Evolutionary conservation across 1,140 invertebrate genomes (phyloP).

Genomic region (Tribolium castaneum): DNA sequence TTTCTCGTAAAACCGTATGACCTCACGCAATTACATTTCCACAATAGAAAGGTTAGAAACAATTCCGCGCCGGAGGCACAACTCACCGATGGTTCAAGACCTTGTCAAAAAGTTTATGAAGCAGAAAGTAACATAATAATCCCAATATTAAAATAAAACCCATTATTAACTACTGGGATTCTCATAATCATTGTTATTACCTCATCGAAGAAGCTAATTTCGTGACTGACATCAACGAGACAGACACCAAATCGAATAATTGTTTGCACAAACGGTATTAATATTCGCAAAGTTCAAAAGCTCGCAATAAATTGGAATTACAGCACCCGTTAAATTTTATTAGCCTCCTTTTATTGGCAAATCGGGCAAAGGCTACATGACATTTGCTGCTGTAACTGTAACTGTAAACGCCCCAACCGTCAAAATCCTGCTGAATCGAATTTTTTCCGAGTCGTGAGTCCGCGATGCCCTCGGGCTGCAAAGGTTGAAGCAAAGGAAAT

Average conservation of each 20-base stretch:
- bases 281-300: conserved; percentile 21
- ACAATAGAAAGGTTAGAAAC: conserved; percentile 25
- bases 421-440: conserved; percentile 13
- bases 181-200: conserved; percentile 15
- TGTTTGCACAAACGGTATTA: not conserved
- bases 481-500: conserved; percentile 58
- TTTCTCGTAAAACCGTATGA: not conserved
- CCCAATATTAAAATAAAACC: conserved; percentile 21
- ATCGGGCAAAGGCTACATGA: no score
- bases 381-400: no score
- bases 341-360: conserved; percentile 19
- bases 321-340: conserved; percentile 19
- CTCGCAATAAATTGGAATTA: conserved; percentile 30
- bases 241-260: not conserved
- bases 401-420: not conserved
- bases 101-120: conserved; percentile 21
- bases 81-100: conserved; percentile 18
- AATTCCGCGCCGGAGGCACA: not conserved
- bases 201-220: conserved; percentile 15
- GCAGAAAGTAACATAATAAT: conserved; percentile 31
- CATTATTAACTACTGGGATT: conserved; percentile 16
- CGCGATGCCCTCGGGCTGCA: conserved; percentile 53
- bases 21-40: not conserved
- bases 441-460: conserved; percentile 39
- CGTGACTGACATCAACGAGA: conserved; percentile 13